These are phyloP conservation scores for Onchidella celtica DNA, from an alignment of 2,888 invertebrate species.

Conservation along the genomic window DNA sequence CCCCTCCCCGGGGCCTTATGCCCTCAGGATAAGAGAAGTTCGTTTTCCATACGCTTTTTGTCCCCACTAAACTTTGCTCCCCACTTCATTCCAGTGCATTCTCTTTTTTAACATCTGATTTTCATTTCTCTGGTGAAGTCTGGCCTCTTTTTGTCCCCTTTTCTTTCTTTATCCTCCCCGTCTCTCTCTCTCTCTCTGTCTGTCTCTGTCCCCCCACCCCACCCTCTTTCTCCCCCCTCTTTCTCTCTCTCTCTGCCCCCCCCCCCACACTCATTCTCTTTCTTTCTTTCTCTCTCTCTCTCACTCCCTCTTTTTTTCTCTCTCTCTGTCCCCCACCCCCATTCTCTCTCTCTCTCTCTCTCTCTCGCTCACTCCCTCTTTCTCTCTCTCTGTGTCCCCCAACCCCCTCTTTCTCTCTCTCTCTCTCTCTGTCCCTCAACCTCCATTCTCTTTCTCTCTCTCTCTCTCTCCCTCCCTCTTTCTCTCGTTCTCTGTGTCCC, in stretches of 20 bases:
- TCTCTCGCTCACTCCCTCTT: too few species aligned
- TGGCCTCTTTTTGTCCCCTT: not conserved
- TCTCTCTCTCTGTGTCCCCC: too few species aligned
- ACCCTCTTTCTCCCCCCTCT: not conserved
- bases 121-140: not conserved
- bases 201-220: not conserved
- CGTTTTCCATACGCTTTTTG: too few species aligned
- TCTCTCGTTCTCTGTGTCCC: not conserved
- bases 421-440: not conserved
- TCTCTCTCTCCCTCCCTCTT: not conserved
- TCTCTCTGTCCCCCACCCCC: not conserved
- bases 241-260: not conserved
- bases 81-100: too few species aligned
- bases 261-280: too few species aligned
- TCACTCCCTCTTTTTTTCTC: not conserved
- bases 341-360: too few species aligned
- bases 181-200: not conserved
- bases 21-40: too few species aligned
- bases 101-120: not conserved
- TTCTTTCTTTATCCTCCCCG: not conserved
- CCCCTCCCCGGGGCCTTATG: too few species aligned
- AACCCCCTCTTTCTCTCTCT: too few species aligned
- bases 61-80: too few species aligned
- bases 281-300: too few species aligned
- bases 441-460: too few species aligned